Base-by-base conservation (phyloP, 1,140 invertebrate genomes). In the Brachionus koreanus region DNA sequence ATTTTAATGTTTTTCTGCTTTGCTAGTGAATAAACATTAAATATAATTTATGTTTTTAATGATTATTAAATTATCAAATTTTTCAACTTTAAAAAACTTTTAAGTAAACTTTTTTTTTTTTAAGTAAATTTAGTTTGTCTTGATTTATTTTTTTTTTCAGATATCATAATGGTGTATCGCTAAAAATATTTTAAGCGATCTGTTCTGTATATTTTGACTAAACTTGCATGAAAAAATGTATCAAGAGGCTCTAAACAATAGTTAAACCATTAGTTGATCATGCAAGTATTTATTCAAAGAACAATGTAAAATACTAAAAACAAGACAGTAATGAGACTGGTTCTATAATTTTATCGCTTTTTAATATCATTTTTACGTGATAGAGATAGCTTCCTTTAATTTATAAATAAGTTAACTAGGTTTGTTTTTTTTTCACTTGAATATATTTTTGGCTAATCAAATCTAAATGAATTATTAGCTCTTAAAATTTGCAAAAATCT, bases 311-410 rank as follows among this genome's bases (percentile, higher is more conserved):
- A 19, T 23, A 69, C 65, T 39, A 37, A 39, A 69, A 42, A 69
- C 3, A 19, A 69, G 65, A 69, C 65, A 69, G 65, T 69, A 69
- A 39, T 63, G 10, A 63, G 25, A 63, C 10, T 69, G n/a, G 16
- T 37, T 39, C 37, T 10, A n/a, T 39, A 39, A 39, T 69, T 69
- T 69, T 69, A 42, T 69, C 19, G n/a, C 35, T 39, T 69, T 69
- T 69, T 39, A 69, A 69, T 69, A 42, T 23, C 65, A 42, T 69
- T 69, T 19, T 23, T 69, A 39, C 65, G 65, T 69, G 65, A 69
- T 69, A 39, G 16, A 69, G 2, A 69, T 5, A 19, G 6, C n/a
- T 69, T 69, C 65, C 65, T 69, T 69, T 69, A 6, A 65, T 65
- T 65, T 37, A 65, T 39, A 69, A 39, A 69, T 39, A 19, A 69